Evolutionary conservation across 2,113 vertebrate species (phyloP).

Genomic region (Pantherophis guttatus): DNA sequence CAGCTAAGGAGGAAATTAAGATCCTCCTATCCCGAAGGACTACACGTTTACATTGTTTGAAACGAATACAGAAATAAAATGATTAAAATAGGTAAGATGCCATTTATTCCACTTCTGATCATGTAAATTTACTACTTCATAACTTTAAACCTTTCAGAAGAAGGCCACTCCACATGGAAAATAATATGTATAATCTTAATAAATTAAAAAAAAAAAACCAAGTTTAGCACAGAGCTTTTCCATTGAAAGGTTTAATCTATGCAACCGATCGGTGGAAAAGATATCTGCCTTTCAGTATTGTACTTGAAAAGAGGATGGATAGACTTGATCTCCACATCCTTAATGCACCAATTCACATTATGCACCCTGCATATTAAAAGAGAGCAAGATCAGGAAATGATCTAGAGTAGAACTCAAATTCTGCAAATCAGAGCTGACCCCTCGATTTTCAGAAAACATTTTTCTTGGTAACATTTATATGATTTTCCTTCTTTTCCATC

Average conservation of each 20-base stretch:
- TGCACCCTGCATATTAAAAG: background rate
- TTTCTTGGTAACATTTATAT: background rate
- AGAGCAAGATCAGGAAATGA: background rate
- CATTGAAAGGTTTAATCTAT: background rate
- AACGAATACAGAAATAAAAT: background rate
- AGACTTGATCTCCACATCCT: background rate
- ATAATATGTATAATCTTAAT: background rate
- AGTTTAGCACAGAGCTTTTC: background rate
- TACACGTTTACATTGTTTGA: background rate
- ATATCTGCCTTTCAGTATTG: background rate
- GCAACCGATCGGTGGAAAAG: background rate
- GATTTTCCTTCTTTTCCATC: background rate
- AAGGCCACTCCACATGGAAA: background rate
- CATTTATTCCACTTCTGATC: slow-evolving; percentile 36
- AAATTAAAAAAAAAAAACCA: background rate
- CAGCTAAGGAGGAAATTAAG: background rate
- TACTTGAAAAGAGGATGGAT: background rate
- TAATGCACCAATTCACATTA: background rate
- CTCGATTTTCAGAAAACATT: background rate
- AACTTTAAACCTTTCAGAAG: background rate
- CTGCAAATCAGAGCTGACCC: background rate
- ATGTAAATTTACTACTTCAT: background rate
- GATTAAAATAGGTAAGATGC: background rate
- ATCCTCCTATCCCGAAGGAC: background rate
- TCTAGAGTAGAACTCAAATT: background rate